Base-by-base conservation (phyloP, 2,113 vertebrate genomes). In the Plotosus lineatus region DNA sequence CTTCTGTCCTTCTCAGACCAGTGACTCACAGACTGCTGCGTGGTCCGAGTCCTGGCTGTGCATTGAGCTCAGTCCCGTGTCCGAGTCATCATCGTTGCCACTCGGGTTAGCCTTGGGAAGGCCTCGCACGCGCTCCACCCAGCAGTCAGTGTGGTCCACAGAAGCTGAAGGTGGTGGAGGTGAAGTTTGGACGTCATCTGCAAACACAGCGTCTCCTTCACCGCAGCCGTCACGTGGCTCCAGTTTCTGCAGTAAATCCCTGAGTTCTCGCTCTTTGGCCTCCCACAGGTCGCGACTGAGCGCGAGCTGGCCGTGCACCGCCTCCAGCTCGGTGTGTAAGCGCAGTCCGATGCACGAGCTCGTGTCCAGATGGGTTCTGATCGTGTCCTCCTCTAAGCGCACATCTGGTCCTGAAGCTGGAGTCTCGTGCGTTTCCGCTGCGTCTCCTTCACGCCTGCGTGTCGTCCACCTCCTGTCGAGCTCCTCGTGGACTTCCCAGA, bases 21-120 rank as follows among this genome's bases (percentile, higher is more conserved):
- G 94, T 0, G 97, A 98, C 85, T 99, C 97, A 44, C 95, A 97
- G 60, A 96, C 95, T 0, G 95, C 95, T 0, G 92, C 75, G 28
- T 95, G 96, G 88, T 98, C 97, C 0, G 97, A 98, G 90, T 99
- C 97, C 89, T 98, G 97, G 88, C 97, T 99, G 92, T 99, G 96
- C 97, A 99, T 98, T 31, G 97, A 98, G 86, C 97, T 99, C 88
- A 99, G 90, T 0, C 97, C 97, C 0, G 97, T 99, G 87, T 99
- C 97, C 14, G 97, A 99, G 87, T 99, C 97, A 87, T 98, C 97
- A 42, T 95, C 96, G 56, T 96, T 95, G 5, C 90, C 91, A 4
- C 89, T 88, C 19, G 58, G 11, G 50, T 92, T 91, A 82, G 88
- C 90, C 85, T 96, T 96, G 44, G 93, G 91, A 76, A 95, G 87